Conservation (phyloP, 2,888 invertebrate species). For the Tolmerus cingulatus region DNA sequence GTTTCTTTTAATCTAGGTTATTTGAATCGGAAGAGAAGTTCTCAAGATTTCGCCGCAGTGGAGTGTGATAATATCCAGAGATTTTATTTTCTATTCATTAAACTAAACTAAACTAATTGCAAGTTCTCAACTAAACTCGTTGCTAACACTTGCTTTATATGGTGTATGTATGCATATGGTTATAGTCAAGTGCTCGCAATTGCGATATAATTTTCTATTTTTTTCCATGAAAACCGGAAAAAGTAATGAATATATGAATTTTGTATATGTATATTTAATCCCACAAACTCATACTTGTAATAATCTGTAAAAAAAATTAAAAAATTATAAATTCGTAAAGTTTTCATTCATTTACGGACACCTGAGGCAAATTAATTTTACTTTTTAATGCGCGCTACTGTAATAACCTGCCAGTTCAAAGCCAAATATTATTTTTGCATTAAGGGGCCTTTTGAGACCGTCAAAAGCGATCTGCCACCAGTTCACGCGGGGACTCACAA, state of each 20-base stretch:
- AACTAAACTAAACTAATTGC: no score
- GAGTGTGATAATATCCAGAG: no score
- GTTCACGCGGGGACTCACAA: neutral
- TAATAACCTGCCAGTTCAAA: neutral
- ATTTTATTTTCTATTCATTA: no score
- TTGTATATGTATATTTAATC: neutral
- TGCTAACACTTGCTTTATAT: neutral
- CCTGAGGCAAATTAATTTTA: neutral
- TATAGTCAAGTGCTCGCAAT: neutral
- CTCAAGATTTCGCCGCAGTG: no score
- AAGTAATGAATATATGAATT: neutral
- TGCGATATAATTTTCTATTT: no score
- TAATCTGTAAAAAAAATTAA: neutral
- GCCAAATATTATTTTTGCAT: neutral
- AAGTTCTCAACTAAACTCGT: neutral
- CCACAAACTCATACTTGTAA: neutral
- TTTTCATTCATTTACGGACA: neutral
- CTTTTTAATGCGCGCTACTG: neutral
- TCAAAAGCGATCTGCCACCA: neutral
- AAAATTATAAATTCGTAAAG: neutral
- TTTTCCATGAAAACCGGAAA: neutral
- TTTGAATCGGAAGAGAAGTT: no score
- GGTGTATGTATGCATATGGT: neutral
- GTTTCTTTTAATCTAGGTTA: no score
- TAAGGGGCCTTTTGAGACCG: neutral